Evolutionary conservation across 2,888 invertebrate species (phyloP).

Genomic region (Thecocarcelia acutangulata): DNA sequence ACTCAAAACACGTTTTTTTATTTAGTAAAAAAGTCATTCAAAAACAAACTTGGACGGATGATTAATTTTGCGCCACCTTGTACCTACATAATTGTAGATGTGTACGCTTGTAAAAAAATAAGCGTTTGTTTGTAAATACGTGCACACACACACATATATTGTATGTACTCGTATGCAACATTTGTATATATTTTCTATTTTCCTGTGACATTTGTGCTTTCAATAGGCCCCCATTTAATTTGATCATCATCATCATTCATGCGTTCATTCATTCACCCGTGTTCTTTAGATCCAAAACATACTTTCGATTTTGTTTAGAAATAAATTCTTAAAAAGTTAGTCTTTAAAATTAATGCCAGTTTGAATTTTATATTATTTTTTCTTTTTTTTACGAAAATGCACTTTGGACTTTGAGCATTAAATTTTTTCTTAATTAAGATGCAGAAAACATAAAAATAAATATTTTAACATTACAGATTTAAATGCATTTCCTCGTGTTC

Average conservation of each 20-base stretch:
- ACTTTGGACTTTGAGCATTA: slow-evolving; percentile 27
- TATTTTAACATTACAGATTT: too few relatives aligned
- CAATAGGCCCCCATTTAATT: slow-evolving; percentile 39
- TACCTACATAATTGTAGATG: neutral
- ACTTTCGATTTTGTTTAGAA: slow-evolving; percentile 8
- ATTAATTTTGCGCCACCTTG: too few relatives aligned
- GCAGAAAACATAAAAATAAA: too few relatives aligned
- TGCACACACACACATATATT: neutral
- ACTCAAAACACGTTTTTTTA: too few relatives aligned
- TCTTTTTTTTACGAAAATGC: neutral
- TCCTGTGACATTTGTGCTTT: slow-evolving; percentile 44
- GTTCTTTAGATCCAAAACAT: slow-evolving; percentile 18
- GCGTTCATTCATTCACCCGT: slow-evolving; percentile 36
- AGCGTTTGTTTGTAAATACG: neutral
- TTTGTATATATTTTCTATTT: slow-evolving; percentile 32
- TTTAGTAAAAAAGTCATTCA: too few relatives aligned
- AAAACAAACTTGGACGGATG: too few relatives aligned
- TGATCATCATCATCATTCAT: slow-evolving; percentile 37
- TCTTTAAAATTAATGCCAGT: slow-evolving; percentile 23
- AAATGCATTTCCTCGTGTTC: too few relatives aligned
- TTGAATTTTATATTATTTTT: slow-evolving; percentile 19
- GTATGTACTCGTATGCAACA: neutral
- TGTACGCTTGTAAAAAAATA: neutral
- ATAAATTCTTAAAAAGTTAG: slow-evolving; percentile 8
- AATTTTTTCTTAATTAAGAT: neutral